Conservation (phyloP, 2,113 vertebrate species). For the Zeus faber region DNA sequence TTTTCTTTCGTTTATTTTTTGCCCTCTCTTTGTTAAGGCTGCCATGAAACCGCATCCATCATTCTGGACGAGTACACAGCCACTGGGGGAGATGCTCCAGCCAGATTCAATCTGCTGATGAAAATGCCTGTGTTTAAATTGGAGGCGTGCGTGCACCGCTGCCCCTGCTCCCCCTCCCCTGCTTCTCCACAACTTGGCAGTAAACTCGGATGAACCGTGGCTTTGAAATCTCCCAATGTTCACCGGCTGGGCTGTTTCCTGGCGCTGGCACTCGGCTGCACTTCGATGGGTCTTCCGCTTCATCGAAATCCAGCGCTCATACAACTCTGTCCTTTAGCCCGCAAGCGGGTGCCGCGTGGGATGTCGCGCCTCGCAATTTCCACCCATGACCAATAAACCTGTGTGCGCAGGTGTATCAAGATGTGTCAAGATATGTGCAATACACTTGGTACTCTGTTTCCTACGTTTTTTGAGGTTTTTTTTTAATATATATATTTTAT, state of each 20-base stretch:
- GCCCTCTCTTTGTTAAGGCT: slow-evolving; percentile 47
- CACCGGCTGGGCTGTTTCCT: slow-evolving; percentile 28
- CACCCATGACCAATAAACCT: too few relatives aligned
- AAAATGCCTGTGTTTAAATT: slow-evolving; percentile 59
- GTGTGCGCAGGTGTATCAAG: too few relatives aligned
- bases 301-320: slow-evolving; percentile 26
- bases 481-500: too few relatives aligned
- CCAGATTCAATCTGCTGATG: slow-evolving; percentile 63
- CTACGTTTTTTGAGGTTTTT: too few relatives aligned
- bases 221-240: slow-evolving; percentile 35
- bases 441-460: too few relatives aligned
- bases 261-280: slow-evolving; percentile 39
- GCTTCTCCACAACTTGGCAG: slow-evolving; percentile 45
- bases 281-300: slow-evolving; percentile 37
- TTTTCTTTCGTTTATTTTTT: too few relatives aligned
- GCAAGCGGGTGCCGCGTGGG: slow-evolving; percentile 4
- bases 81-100: slow-evolving; percentile 49
- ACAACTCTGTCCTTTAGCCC: slow-evolving; percentile 13
- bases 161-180: slow-evolving; percentile 26
- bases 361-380: too few relatives aligned
- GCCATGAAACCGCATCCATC: slow-evolving; percentile 54
- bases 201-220: slow-evolving; percentile 49
- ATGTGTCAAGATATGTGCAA: too few relatives aligned
- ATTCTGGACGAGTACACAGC: slow-evolving; percentile 54
- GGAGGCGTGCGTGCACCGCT: slow-evolving; percentile 35